phyloP scores from a whole-genome alignment of 1,140 invertebrate genomes.

The Eufriesea mexicana region DNA sequence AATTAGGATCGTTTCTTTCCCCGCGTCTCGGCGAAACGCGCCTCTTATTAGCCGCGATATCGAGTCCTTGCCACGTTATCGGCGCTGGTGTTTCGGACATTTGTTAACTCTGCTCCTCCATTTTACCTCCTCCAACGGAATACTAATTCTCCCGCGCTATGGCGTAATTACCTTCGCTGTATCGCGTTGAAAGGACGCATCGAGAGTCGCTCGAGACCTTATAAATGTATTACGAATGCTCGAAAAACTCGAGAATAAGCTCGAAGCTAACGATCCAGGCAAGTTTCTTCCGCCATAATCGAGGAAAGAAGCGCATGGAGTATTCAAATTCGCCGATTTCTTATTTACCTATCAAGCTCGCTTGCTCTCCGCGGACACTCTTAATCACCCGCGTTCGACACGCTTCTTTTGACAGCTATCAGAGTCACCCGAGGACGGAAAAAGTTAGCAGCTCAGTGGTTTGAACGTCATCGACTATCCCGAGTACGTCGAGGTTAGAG shows the following conservation, averaged over 20 bases:
- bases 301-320: neutral
- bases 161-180: neutral
- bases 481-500: neutral
- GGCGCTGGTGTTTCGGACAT: too few species aligned
- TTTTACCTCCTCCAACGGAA: neutral
- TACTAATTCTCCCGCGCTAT: neutral
- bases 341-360: neutral
- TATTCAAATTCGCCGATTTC: slow-evolving; percentile 5
- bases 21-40: neutral
- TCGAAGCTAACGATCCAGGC: neutral
- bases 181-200: neutral
- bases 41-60: neutral
- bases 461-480: too few species aligned
- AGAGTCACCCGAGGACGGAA: too few species aligned
- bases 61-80: neutral
- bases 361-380: too few species aligned
- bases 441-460: too few species aligned
- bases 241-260: neutral
- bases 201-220: neutral
- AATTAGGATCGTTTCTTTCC: slow-evolving; percentile 25
- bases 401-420: neutral
- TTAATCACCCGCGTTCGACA: neutral
- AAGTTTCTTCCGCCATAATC: neutral
- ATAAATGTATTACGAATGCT: neutral
- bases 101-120: neutral